phyloP scores from a whole-genome alignment of 2,113 vertebrate species.

The Ophiodon elongatus region DNA sequence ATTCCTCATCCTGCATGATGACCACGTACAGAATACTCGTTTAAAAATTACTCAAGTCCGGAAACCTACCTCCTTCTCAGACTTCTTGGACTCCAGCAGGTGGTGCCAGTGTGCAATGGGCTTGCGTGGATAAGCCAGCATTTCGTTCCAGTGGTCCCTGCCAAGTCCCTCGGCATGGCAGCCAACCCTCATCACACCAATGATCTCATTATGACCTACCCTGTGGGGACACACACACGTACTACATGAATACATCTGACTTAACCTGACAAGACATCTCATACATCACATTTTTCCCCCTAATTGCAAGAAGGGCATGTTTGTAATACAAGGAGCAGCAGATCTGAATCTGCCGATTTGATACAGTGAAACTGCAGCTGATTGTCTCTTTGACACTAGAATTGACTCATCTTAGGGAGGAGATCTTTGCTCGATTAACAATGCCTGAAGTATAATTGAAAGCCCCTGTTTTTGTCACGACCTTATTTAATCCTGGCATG shows the following conservation, averaged over 20 bases:
- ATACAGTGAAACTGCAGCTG: constrained; percentile 5
- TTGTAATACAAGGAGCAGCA: constrained; percentile 42
- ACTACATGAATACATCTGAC: constrained; percentile 32
- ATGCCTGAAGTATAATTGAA: constrained; percentile 42
- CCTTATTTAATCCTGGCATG: background rate
- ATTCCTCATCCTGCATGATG: background rate
- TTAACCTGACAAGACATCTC: constrained; percentile 42
- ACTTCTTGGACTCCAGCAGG: constrained; percentile 95
- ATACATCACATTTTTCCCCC: constrained; percentile 4
- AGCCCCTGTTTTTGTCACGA: constrained; percentile 19
- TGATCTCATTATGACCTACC: constrained; percentile 98
- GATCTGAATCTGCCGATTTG: constrained; percentile 9
- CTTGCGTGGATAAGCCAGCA: constrained; percentile 97
- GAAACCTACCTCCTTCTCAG: constrained; percentile 94
- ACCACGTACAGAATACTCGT: too few species aligned
- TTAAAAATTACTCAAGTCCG: background rate
- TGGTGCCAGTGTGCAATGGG: constrained; percentile 98
- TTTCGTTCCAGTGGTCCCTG: constrained; percentile 99
- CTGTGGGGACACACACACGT: constrained; percentile 77
- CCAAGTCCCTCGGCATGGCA: constrained; percentile 92
- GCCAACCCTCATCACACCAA: constrained; percentile 94
- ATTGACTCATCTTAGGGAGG: constrained; percentile 33
- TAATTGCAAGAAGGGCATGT: constrained; percentile 19
- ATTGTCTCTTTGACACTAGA: constrained; percentile 12
- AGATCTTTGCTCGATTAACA: constrained; percentile 15